phyloP scores from a whole-genome alignment of 1,140 invertebrate species.

The Zophobas atratus region DNA sequence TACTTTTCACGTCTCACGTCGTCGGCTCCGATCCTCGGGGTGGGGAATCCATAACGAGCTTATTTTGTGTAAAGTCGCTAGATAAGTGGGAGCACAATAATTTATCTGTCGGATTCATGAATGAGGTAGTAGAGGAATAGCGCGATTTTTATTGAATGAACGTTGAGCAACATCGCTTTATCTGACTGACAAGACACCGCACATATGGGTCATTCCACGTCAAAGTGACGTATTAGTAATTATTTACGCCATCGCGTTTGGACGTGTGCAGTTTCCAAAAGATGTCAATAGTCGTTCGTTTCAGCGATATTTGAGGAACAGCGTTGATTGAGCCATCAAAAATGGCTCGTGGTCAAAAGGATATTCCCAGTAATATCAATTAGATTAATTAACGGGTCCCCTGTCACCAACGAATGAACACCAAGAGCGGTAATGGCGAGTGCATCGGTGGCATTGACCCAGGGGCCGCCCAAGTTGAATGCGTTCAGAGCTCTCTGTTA shows the following conservation, averaged over 20 bases:
- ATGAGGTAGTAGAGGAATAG: slow-evolving; percentile 41
- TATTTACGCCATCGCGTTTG: slow-evolving; percentile 23
- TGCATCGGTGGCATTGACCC: slow-evolving; percentile 48
- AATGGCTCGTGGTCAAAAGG: slow-evolving; percentile 19
- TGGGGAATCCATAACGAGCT: slow-evolving; percentile 17
- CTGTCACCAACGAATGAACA: slow-evolving; percentile 38
- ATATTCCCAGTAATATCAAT: slow-evolving; percentile 41
- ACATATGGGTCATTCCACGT: slow-evolving; percentile 33
- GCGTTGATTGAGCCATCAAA: slow-evolving; percentile 1
- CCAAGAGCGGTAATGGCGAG: slow-evolving; percentile 35
- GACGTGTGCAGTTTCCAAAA: neutral
- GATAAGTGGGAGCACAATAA: slow-evolving; percentile 21
- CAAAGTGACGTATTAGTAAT: slow-evolving; percentile 33
- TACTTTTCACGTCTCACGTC: slow-evolving; percentile 11
- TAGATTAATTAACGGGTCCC: slow-evolving; percentile 41
- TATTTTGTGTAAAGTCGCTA: slow-evolving; percentile 27
- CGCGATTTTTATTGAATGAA: slow-evolving; percentile 42
- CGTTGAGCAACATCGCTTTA: slow-evolving; percentile 33
- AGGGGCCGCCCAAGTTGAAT: slow-evolving; percentile 48
- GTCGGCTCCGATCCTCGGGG: neutral
- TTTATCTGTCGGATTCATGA: slow-evolving; percentile 34
- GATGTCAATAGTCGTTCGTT: neutral
- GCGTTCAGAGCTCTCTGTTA: slow-evolving; percentile 44
- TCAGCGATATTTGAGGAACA: neutral
- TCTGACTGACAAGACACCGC: slow-evolving; percentile 14